Percentiles rank a stretch among this genome's conserved stretches.
Conservation (phyloP, 2,888 invertebrate genomes). For the Melolontha melolontha region DNA sequence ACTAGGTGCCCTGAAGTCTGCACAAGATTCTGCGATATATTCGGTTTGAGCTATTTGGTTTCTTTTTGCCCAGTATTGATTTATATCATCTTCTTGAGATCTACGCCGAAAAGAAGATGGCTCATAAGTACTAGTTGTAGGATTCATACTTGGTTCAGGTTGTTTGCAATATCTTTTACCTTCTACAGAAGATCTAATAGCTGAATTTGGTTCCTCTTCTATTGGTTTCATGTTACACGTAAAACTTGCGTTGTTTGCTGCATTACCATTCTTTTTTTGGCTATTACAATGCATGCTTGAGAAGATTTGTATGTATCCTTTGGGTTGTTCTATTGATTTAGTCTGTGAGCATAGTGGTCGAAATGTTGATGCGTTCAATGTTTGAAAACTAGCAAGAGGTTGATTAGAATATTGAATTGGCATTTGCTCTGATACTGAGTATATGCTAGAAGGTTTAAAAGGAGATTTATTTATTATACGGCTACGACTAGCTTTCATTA, state of each 20-base stretch:
- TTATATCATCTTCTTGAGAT: too few species aligned
- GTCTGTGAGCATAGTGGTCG: neutral
- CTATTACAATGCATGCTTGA: neutral
- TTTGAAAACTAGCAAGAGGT: neutral
- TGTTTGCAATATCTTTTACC: neutral
- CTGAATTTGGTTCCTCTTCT: constrained; percentile 10
- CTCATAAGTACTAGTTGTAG: too few species aligned
- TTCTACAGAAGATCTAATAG: too few species aligned
- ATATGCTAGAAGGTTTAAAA: neutral
- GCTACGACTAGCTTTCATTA: constrained; percentile 5
- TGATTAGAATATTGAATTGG: neutral
- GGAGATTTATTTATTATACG: constrained; percentile 1
- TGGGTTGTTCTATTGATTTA: neutral
- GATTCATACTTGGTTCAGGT: neutral
- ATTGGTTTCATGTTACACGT: constrained; percentile 8
- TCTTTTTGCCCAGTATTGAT: too few species aligned
- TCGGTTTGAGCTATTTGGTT: neutral
- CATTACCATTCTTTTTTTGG: neutral
- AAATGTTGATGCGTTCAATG: constrained; percentile 1
- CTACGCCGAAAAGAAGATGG: too few species aligned
- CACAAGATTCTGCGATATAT: neutral
- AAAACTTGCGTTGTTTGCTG: neutral
- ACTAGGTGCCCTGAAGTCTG: neutral
- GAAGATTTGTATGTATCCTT: neutral
- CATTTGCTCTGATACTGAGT: neutral